phyloP scores from a whole-genome alignment of 2,113 vertebrate species.

The Sturnira hondurensis region DNA sequence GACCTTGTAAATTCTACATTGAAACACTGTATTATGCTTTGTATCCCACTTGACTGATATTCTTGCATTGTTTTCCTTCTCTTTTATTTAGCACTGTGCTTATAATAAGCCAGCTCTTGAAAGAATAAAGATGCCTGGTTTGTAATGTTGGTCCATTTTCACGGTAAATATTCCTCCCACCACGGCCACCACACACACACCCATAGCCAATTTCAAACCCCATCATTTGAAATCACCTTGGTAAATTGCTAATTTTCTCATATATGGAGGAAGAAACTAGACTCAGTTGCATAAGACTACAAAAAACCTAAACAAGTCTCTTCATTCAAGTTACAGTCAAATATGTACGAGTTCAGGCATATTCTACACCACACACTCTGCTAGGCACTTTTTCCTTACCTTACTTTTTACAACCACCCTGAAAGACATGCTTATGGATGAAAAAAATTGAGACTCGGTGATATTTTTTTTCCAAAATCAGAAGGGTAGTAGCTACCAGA shows the following conservation, averaged over 20 bases:
- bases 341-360: background rate
- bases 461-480: background rate
- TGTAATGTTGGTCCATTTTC: background rate
- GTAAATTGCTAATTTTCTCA: background rate
- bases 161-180: background rate
- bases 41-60: background rate
- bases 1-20: background rate
- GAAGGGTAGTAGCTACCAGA: background rate
- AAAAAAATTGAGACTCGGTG: background rate
- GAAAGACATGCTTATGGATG: background rate
- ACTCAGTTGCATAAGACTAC: background rate
- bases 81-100: background rate
- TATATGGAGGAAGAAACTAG: background rate
- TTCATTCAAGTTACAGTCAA: background rate
- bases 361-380: background rate
- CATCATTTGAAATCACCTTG: background rate
- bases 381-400: background rate
- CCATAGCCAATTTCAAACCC: background rate
- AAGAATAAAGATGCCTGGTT: background rate
- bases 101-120: background rate
- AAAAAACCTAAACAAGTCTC: background rate
- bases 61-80: background rate
- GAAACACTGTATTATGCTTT: background rate
- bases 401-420: background rate
- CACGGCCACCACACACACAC: background rate